A percentile compares a stretch with the other conserved stretches of the same genome.
Conservation (phyloP, 2,113 vertebrate species). For the Trogon surrucura region DNA sequence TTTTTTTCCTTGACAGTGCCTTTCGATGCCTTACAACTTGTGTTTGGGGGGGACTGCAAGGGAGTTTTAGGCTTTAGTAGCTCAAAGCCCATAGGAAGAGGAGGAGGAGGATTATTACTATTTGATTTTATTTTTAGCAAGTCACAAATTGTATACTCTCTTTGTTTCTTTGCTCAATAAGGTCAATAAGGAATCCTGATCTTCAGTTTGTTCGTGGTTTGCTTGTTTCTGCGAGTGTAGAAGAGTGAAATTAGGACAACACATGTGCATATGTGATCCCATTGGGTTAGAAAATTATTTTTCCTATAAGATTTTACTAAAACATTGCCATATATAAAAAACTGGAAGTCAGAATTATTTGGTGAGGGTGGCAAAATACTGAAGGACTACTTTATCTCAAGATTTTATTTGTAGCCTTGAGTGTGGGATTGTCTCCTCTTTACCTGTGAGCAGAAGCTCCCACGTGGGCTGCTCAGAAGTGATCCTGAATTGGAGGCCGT, state of each 20-base stretch:
- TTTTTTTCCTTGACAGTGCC: background rate
- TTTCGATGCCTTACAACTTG: background rate
- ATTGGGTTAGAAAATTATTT: background rate
- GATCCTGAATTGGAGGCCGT: background rate
- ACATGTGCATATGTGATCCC: background rate
- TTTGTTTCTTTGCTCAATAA: background rate
- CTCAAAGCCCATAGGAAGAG: background rate
- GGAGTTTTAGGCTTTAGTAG: background rate
- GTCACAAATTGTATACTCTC: background rate
- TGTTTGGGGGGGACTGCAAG: background rate
- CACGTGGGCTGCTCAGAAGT: no score
- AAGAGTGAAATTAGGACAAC: background rate
- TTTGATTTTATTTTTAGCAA: background rate
- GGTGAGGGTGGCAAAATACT: background rate
- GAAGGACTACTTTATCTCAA: background rate
- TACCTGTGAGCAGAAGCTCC: background rate
- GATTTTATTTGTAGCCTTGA: no score
- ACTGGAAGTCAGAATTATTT: background rate
- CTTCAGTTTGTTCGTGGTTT: background rate
- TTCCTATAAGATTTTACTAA: background rate
- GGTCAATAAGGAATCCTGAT: background rate
- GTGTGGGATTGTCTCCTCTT: background rate
- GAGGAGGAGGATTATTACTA: no score
- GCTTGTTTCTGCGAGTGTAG: background rate
- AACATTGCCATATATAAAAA: background rate